Base-by-base conservation (phyloP, 2,888 invertebrate species). In the Drosophila hamatofila region DNA sequence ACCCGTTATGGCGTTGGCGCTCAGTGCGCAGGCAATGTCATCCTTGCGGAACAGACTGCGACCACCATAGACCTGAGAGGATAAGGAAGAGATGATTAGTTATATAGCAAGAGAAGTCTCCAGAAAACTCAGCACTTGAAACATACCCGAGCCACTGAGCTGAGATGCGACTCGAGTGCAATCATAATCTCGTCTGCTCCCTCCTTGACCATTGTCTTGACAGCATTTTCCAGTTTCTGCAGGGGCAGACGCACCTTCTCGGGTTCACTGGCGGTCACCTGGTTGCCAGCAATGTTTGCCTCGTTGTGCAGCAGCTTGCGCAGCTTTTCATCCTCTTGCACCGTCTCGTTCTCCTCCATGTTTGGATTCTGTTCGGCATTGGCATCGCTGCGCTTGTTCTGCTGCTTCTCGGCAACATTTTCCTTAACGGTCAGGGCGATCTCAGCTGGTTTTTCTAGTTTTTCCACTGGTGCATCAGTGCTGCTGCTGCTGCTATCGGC, bases 1-100 rank as follows among this genome's bases (percentile, higher is more conserved):
- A 54, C 94, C 94, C 44, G 94, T 94, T 52, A 95, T 94, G 39
- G 94, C 94, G 83, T 95, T 95, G 7, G 94, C 95, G 72, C 95
- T 95, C 54, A 95, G 91, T 12, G 94, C 94, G 0, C 94, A 94
- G 0, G 94, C 92, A 18, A 95, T 94, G 76, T 95, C 95, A 75
- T 94, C 94, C 77, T 93, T 94, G 67, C 75, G 93, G 93, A 85
- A 94, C 90, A 54, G 93, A 92, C 83, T 94, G 92, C 90, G 94
- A 92, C 82, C 94, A 90, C 46, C 88, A 64, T 82, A 86, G 39
- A 83, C 78, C 92, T 92, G 44, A 21, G 27, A 21, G 3, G 14
- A 44, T 16, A 11, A 27, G 18, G 3, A 25, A 25, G n/a, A 5
- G n/a, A 25, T 6, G 35, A 8, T 41, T 41, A 25, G 23, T 12